Percentiles rank a stretch among this genome's conserved stretches.
Conservation (phyloP, 92 coral and sea anemone species). For the Anthopleura xanthogrammica region DNA sequence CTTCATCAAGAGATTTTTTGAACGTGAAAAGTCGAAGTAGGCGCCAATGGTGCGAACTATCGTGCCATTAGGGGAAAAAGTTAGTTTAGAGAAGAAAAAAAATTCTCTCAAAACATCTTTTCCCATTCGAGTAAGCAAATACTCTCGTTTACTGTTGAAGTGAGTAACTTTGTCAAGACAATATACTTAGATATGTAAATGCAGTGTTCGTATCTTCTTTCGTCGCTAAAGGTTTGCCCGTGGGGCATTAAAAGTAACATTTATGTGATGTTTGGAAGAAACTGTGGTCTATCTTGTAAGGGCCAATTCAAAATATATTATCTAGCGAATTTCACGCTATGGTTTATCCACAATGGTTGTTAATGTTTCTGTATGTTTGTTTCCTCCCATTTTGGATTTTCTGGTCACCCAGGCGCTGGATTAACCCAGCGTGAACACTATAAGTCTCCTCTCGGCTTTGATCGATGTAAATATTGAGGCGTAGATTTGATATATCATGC, state of each 20-base stretch:
- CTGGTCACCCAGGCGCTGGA: conserved; percentile 8
- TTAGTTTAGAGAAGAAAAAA: background rate
- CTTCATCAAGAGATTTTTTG: background rate
- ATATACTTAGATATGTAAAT: background rate
- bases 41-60: background rate
- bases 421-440: conserved; percentile 1
- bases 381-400: background rate
- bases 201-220: background rate
- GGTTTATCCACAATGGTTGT: background rate
- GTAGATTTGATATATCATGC: background rate
- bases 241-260: conserved; percentile 11
- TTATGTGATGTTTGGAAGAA: background rate
- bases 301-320: background rate
- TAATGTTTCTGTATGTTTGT: background rate
- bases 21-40: background rate
- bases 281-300: conserved; percentile 5
- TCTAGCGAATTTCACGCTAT: background rate
- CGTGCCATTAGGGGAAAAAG: background rate
- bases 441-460: conserved; percentile 5
- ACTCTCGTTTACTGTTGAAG: background rate
- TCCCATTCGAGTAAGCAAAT: background rate
- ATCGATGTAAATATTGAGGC: conserved; percentile 1
- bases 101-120: background rate
- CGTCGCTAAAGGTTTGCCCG: background rate
- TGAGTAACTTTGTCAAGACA: background rate